Conservation (phyloP, 2,888 invertebrate species). For the Drosophila sordidula region DNA sequence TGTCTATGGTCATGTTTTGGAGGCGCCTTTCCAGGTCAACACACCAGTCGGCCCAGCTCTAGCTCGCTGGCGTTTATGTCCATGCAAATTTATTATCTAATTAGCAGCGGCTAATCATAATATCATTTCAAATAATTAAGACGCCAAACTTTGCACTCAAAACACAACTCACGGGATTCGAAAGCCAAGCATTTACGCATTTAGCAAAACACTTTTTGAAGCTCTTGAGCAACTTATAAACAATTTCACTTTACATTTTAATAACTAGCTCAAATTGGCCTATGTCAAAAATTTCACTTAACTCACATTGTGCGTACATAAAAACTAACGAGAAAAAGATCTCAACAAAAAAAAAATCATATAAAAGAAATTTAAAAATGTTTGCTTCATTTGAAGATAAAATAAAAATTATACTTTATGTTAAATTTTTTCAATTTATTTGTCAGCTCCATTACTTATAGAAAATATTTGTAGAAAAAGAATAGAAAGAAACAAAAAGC, state of each 20-base stretch:
- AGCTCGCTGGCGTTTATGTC: conserved; percentile 10
- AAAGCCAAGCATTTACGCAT: conserved; percentile 5
- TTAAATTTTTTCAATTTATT: conserved; percentile 1
- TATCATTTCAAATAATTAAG: conserved; percentile 23
- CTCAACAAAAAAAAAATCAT: neutral
- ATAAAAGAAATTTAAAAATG: neutral
- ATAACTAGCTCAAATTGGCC: conserved; percentile 20
- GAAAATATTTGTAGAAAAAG: neutral
- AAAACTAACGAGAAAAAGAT: conserved; percentile 7
- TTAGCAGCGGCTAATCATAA: conserved; percentile 36
- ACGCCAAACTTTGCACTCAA: conserved; percentile 6
- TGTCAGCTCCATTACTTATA: neutral
- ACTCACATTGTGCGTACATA: conserved; percentile 8
- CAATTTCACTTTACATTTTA: conserved; percentile 44
- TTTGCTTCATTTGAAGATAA: neutral
- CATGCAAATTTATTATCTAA: conserved; percentile 34
- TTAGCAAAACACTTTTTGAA: conserved; percentile 19
- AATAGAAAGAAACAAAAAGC: neutral
- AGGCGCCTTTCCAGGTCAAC: conserved; percentile 40
- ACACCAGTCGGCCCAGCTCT: neutral
- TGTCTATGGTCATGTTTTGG: conserved; percentile 52
- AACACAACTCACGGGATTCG: neutral
- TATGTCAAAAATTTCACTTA: conserved; percentile 37
- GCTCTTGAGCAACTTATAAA: conserved; percentile 16
- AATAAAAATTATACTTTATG: conserved; percentile 16